These are phyloP conservation scores for Cnemophilus loriae DNA, from an alignment of 2,113 vertebrate genomes.

Conservation along the genomic window DNA sequence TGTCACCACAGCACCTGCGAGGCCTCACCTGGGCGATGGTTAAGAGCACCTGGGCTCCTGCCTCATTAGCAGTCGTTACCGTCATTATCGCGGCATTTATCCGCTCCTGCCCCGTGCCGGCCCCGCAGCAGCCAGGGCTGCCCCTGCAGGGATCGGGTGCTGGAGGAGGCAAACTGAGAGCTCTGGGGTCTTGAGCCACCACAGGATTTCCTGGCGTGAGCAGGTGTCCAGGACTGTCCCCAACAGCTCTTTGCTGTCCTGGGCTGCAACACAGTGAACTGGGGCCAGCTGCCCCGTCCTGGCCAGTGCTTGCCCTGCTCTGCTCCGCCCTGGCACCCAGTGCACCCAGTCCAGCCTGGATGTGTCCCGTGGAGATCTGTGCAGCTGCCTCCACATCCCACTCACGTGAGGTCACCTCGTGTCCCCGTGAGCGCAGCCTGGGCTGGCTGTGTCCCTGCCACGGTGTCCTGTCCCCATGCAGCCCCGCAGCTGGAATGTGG, in stretches of 20 bases:
- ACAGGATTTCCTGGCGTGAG: background rate
- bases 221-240: background rate
- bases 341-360: background rate
- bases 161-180: background rate
- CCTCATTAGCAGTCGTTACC: background rate
- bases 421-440: accelerated
- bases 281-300: too few relatives aligned
- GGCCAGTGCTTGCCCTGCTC: background rate
- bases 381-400: background rate
- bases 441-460: background rate
- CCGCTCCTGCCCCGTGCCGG: background rate
- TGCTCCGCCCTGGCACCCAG: background rate
- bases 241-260: background rate
- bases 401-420: accelerated
- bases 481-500: background rate
- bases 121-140: background rate
- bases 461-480: background rate
- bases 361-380: accelerated
- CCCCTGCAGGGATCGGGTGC: accelerated
- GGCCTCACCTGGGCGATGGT: background rate
- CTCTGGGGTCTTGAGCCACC: accelerated
- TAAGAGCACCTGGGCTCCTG: background rate
- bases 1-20: background rate
- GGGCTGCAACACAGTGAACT: accelerated
- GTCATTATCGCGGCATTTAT: background rate